phyloP scores from a whole-genome alignment of 2,888 invertebrate genomes.

The Heliconius sara region DNA sequence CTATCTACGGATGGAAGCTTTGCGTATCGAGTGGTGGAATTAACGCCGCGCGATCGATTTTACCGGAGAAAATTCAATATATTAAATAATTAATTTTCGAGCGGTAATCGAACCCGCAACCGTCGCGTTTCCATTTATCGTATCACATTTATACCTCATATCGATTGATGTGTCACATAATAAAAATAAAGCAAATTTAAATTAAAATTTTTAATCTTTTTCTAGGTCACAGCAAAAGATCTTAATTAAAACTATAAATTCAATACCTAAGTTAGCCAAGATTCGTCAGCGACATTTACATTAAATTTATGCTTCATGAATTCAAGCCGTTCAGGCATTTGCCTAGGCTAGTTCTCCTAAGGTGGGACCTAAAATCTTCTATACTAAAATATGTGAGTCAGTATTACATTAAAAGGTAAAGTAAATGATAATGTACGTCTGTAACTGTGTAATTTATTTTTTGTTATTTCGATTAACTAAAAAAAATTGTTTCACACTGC shows the following conservation, averaged over 20 bases:
- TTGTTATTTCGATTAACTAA: no score
- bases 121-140: no score
- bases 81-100: no score
- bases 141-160: no score
- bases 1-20: no score
- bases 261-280: background rate
- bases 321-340: conserved; percentile 7
- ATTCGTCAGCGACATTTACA: conserved; percentile 13
- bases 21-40: no score
- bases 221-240: background rate
- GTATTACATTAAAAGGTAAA: background rate
- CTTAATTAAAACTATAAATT: background rate
- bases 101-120: no score
- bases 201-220: background rate
- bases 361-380: conserved; percentile 18
- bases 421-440: background rate
- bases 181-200: background rate
- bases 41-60: no score
- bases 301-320: conserved; percentile 18
- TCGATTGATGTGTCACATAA: no score
- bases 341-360: conserved; percentile 13
- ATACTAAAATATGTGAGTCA: conserved; percentile 20
- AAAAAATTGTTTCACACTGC: no score
- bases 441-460: background rate
- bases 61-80: background rate